Conservation (phyloP, 2,113 vertebrate species). For the Ciconia boyciana region DNA sequence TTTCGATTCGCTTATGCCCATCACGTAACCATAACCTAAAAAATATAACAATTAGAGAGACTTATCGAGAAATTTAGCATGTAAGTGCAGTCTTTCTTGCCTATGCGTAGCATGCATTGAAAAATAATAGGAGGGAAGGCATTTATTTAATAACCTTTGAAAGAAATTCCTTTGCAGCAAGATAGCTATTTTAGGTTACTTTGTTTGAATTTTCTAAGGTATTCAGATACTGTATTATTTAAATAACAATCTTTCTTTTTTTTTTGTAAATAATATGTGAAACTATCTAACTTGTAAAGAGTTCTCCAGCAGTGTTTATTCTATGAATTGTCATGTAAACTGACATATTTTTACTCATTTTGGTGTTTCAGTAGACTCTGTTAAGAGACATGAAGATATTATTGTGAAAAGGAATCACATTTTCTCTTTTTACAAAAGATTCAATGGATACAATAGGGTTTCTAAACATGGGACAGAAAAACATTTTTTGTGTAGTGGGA, state of each 20-base stretch:
- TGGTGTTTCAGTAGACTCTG: not conserved
- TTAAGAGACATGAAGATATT: not conserved
- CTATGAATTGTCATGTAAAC: not conserved
- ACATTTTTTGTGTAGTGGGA: not conserved
- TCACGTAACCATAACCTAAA: not conserved
- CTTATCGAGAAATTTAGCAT: not conserved
- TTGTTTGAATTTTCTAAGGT: not conserved
- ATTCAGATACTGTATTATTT: not conserved
- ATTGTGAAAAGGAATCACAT: not conserved
- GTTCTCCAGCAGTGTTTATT: not conserved
- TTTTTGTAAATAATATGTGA: not conserved
- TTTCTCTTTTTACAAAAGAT: conserved; percentile 6
- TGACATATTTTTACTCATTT: not conserved
- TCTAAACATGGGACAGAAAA: not conserved
- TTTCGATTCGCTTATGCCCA: not conserved
- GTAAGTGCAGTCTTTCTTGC: not conserved
- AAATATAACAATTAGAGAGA: not conserved
- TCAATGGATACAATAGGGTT: not conserved
- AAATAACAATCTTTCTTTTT: not conserved
- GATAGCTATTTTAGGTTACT: not conserved
- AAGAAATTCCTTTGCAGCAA: not conserved
- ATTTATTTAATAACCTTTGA: not conserved
- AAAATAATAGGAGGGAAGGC: not conserved
- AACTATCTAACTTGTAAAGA: not conserved
- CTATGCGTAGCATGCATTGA: not conserved